phyloP scores from a whole-genome alignment of 2,888 invertebrate species.

The Thalpophila matura region DNA sequence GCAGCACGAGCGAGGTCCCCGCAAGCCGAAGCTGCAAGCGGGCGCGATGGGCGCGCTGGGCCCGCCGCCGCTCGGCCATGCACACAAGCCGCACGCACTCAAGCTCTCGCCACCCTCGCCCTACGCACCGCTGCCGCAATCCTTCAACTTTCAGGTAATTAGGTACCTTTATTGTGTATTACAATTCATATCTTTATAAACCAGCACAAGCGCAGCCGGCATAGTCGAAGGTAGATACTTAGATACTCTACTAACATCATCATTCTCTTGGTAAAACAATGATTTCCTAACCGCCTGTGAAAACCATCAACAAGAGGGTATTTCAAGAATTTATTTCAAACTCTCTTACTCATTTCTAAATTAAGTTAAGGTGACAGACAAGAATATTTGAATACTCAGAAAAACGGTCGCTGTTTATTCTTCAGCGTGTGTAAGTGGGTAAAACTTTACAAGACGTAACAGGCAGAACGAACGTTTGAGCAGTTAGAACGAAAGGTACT shows the following conservation, averaged over 20 bases:
- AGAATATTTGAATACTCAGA: too few relatives aligned
- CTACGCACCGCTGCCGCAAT: constrained; percentile 80
- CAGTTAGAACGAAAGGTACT: neutral
- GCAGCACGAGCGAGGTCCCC: constrained; percentile 98
- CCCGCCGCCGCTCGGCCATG: constrained; percentile 78
- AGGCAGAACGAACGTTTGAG: neutral
- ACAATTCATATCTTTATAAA: constrained; percentile 30
- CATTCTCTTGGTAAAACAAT: too few relatives aligned
- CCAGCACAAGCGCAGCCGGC: neutral
- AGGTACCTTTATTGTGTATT: neutral
- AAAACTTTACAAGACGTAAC: neutral
- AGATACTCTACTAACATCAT: neutral
- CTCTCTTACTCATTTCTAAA: too few relatives aligned
- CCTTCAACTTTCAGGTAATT: constrained; percentile 85
- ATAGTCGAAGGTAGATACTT: neutral
- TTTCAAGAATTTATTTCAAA: too few relatives aligned
- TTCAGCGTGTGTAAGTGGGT: neutral
- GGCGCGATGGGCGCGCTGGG: constrained; percentile 80
- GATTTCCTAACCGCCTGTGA: too few relatives aligned
- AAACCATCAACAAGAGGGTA: too few relatives aligned
- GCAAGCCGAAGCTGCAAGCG: constrained; percentile 96
- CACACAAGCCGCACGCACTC: constrained; percentile 84
- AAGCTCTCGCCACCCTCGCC: constrained; percentile 87
- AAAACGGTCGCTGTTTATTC: too few relatives aligned
- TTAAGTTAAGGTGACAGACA: too few relatives aligned